phyloP scores from a whole-genome alignment of 2,797 vertebrate species.

The Oreochromis grahami region DNA sequence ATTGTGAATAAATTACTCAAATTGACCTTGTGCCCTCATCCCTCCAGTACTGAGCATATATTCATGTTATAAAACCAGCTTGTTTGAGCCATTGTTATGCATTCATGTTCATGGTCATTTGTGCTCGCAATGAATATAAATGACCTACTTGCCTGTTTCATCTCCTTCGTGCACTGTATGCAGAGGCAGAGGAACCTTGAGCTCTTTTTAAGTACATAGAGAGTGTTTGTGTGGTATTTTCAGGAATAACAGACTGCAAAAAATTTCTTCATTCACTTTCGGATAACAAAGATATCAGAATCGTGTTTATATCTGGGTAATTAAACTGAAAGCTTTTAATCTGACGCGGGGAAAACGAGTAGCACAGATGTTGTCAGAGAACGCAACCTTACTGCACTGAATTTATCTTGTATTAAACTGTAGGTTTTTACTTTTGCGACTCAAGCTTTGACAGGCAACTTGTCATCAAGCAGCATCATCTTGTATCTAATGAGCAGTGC shows the following conservation, averaged over 20 bases:
- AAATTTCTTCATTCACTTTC: background rate
- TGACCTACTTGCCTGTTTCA: background rate
- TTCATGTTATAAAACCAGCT: background rate
- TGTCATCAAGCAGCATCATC: background rate
- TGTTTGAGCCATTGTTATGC: background rate
- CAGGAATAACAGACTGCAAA: background rate
- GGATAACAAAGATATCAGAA: background rate
- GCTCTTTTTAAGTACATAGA: background rate
- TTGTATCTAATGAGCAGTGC: background rate
- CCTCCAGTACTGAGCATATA: background rate
- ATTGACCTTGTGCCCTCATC: slow-evolving; percentile 6
- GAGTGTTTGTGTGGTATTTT: background rate
- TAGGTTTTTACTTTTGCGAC: background rate
- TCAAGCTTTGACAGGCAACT: background rate
- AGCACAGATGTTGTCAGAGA: background rate
- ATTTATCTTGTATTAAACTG: background rate
- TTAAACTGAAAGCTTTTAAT: background rate
- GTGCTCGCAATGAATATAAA: background rate
- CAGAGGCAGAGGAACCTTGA: background rate
- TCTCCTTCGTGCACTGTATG: background rate
- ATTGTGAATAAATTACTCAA: slow-evolving; percentile 3
- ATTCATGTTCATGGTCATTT: slow-evolving; percentile 3
- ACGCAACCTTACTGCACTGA: background rate
- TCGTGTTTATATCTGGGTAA: background rate
- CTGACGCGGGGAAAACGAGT: background rate